phyloP scores from a whole-genome alignment of 2,888 invertebrate species.

The Andrena trimmerana region DNA sequence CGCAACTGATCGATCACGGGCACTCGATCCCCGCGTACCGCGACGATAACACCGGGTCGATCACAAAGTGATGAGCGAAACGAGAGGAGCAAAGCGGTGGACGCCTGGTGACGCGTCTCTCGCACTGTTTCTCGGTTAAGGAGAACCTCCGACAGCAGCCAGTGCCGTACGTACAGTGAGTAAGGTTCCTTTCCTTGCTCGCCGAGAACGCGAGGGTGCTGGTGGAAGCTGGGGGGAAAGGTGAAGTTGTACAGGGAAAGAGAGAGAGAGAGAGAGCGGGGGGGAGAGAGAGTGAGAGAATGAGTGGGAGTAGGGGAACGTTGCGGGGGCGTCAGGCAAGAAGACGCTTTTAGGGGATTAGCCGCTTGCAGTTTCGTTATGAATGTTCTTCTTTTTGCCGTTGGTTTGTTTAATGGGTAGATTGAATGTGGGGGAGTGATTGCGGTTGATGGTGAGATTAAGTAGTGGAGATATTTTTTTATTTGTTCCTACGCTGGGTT shows the following conservation, averaged over 20 bases:
- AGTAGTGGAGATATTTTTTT: background rate
- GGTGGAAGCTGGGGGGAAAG: constrained; percentile 30
- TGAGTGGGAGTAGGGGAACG: constrained; percentile 11
- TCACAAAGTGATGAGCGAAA: constrained; percentile 29
- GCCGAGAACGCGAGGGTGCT: constrained; percentile 21
- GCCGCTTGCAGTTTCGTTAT: constrained; percentile 16
- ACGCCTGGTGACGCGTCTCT: constrained; percentile 69
- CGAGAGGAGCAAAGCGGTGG: constrained; percentile 49
- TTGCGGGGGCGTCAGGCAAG: constrained; percentile 26
- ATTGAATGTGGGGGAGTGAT: background rate
- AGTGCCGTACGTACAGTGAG: constrained; percentile 67
- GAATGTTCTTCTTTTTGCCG: background rate
- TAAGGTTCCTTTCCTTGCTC: constrained; percentile 42
- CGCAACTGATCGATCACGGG: constrained; percentile 17
- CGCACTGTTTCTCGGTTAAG: constrained; percentile 55
- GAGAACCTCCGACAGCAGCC: constrained; percentile 56
- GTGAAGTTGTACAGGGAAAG: background rate
- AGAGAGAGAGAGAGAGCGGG: background rate
- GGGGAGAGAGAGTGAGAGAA: background rate
- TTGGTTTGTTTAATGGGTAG: background rate
- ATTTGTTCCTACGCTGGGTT: background rate
- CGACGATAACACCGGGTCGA: constrained; percentile 11
- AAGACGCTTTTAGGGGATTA: constrained; percentile 20
- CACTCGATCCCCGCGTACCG: constrained; percentile 29
- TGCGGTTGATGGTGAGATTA: background rate